phyloP scores from a whole-genome alignment of 2,113 vertebrate genomes.

The Dromiciops gliroides region DNA sequence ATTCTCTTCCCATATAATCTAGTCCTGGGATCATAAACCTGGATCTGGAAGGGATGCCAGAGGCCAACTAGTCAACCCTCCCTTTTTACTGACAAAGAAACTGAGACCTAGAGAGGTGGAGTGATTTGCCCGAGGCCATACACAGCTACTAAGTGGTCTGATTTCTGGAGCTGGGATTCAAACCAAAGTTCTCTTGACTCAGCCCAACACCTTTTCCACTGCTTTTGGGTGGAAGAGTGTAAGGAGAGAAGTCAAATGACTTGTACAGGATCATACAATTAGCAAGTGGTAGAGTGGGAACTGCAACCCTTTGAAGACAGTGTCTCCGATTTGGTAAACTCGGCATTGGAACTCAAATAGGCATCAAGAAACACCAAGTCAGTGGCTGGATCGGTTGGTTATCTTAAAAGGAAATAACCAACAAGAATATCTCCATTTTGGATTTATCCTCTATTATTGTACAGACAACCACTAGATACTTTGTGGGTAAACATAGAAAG shows the following conservation, averaged over 20 bases:
- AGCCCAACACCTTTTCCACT: neutral
- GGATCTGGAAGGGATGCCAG: neutral
- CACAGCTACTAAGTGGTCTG: neutral
- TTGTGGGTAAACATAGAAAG: neutral
- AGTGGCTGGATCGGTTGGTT: slow-evolving; percentile 30
- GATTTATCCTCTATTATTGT: slow-evolving; percentile 46
- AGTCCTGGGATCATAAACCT: neutral
- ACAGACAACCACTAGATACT: neutral
- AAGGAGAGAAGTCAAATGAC: neutral
- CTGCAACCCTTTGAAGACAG: neutral
- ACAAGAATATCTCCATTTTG: neutral
- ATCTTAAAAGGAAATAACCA: slow-evolving; percentile 47
- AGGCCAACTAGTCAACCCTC: neutral
- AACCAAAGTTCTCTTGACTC: neutral
- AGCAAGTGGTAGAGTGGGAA: neutral
- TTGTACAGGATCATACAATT: neutral
- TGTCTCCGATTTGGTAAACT: neutral
- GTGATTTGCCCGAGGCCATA: neutral
- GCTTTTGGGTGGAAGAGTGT: neutral
- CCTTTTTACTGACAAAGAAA: neutral
- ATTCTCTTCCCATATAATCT: neutral
- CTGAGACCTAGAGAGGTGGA: neutral
- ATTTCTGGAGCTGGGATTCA: neutral
- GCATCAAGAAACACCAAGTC: neutral
- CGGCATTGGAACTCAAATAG: neutral